Conservation (phyloP, 2,888 invertebrate genomes). For the Phortica okadai region DNA sequence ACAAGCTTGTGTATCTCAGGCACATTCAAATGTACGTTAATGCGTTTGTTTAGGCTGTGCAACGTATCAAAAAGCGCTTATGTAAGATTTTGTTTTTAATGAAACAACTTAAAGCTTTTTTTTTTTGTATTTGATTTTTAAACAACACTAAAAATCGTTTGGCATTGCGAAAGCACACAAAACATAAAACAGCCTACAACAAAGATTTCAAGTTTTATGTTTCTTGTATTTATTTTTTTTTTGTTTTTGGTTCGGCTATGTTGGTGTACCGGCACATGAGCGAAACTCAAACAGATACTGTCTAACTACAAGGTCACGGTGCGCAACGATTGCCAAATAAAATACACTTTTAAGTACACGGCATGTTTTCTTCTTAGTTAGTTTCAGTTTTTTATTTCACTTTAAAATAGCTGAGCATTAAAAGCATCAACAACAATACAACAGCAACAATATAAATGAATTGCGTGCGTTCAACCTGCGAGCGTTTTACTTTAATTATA, state of each 20-base stretch:
- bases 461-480: constrained; percentile 62
- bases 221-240: not conserved
- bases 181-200: not conserved
- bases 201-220: not conserved
- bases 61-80: too few relatives aligned
- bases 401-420: not conserved
- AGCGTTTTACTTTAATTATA: constrained; percentile 11
- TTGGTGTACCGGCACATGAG: not conserved
- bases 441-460: not conserved
- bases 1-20: too few relatives aligned
- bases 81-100: too few relatives aligned
- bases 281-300: not conserved
- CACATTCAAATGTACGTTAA: too few relatives aligned
- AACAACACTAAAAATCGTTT: too few relatives aligned
- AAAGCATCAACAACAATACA: not conserved
- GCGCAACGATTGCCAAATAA: constrained; percentile 39
- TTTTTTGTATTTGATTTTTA: too few relatives aligned
- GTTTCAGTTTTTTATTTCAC: not conserved
- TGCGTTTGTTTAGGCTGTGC: too few relatives aligned
- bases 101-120: too few relatives aligned
- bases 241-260: not conserved
- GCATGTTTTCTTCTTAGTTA: not conserved
- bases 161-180: not conserved
- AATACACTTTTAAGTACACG: not conserved
- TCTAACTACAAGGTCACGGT: constrained; percentile 65